Percentiles rank a stretch among this genome's conserved stretches.
phyloP scores from a whole-genome alignment of 2,888 invertebrate species.

The Rhodophaea formosa region DNA sequence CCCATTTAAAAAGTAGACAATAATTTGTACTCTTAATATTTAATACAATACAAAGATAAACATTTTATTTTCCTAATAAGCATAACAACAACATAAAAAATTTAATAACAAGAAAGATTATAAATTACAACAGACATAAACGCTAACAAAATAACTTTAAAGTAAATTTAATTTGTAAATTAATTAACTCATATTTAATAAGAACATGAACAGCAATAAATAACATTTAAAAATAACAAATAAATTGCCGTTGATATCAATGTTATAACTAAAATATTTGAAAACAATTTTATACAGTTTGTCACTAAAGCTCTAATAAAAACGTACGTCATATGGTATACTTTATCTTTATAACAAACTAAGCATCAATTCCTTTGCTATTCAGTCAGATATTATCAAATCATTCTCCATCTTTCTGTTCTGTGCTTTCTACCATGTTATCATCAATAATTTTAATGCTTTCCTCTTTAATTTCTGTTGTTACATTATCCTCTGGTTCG shows the following conservation, averaged over 20 bases:
- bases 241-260: not conserved
- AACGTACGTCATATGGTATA: not conserved
- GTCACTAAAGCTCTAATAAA: too few species aligned
- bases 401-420: constrained; percentile 11
- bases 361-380: not conserved
- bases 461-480: not conserved
- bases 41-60: constrained; percentile 18
- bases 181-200: too few species aligned
- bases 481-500: constrained; percentile 19
- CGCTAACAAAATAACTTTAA: too few species aligned
- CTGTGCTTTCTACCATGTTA: not conserved
- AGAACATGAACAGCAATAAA: too few species aligned
- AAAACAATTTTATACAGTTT: too few species aligned
- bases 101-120: not conserved
- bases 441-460: constrained; percentile 22
- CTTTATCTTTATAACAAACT: not conserved
- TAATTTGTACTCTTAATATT: constrained; percentile 28
- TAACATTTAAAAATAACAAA: not conserved
- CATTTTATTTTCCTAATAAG: not conserved
- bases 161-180: too few species aligned
- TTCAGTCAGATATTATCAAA: constrained; percentile 5
- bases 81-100: not conserved
- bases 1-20: constrained; percentile 46
- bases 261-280: constrained; percentile 1
- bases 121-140: too few species aligned